Evolutionary conservation across 2,888 invertebrate genomes (phyloP).

Genomic region (Zygothrica quintamaculata): DNA sequence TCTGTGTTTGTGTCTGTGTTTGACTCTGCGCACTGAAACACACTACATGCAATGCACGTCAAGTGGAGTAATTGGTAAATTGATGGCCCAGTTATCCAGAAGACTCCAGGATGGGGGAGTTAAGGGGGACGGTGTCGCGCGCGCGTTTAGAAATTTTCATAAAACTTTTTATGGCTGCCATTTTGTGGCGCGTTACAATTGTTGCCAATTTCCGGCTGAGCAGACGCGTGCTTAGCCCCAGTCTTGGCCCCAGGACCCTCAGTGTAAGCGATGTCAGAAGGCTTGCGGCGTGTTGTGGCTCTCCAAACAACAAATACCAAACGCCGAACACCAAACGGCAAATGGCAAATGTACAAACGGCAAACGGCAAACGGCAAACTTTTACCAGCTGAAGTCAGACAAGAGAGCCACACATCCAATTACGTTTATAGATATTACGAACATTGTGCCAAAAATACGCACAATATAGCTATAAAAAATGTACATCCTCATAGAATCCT

Average conservation of each 20-base stretch:
- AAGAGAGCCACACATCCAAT: slow-evolving; percentile 72
- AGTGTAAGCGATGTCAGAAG: slow-evolving; percentile 7
- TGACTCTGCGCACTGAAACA: slow-evolving; percentile 7
- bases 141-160: slow-evolving; percentile 77
- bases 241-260: neutral
- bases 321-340: too few relatives aligned
- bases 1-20: neutral
- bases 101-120: slow-evolving; percentile 1
- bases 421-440: slow-evolving; percentile 77
- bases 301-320: slow-evolving; percentile 28
- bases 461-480: slow-evolving; percentile 75
- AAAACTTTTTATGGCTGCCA: slow-evolving; percentile 79
- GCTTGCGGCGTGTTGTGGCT: slow-evolving; percentile 33
- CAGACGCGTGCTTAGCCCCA: slow-evolving; percentile 45
- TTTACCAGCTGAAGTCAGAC: slow-evolving; percentile 48
- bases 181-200: slow-evolving; percentile 80
- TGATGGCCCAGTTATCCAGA: slow-evolving; percentile 59
- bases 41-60: slow-evolving; percentile 61
- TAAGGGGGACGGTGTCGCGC: slow-evolving; percentile 18
- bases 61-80: slow-evolving; percentile 71
- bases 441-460: slow-evolving; percentile 65
- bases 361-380: slow-evolving; percentile 31
- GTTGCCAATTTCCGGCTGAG: slow-evolving; percentile 74
- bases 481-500: slow-evolving; percentile 43
- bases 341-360: too few relatives aligned